Conservation (phyloP, 2,888 invertebrate species). For the Operophtera brumata region DNA sequence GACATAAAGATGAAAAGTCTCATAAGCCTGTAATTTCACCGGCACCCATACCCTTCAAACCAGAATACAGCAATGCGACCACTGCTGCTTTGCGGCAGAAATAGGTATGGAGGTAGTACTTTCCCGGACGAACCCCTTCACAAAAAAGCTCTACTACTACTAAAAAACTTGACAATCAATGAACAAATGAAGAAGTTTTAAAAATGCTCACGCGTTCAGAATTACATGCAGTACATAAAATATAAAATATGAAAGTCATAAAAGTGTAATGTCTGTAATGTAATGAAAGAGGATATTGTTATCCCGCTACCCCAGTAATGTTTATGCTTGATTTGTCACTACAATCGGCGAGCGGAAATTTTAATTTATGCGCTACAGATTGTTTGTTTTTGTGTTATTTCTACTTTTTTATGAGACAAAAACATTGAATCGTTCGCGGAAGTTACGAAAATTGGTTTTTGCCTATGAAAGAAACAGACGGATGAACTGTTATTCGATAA, state of each 20-base stretch:
- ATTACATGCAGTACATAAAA: conserved; percentile 21
- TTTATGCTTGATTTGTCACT: conserved; percentile 73
- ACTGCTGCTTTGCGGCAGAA: no score
- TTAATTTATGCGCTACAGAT: conserved; percentile 76
- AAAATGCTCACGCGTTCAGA: conserved; percentile 18
- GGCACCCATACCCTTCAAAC: no score
- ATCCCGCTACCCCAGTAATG: conserved; percentile 59
- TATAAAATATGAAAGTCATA: conserved; percentile 29
- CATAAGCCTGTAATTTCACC: no score
- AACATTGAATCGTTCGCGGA: conserved; percentile 62
- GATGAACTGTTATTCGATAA: conserved; percentile 40
- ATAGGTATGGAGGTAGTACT: no score
- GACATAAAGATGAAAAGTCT: no score
- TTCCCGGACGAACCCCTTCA: no score
- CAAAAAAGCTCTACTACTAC: no score
- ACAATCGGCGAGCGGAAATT: conserved; percentile 74
- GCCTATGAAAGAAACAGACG: conserved; percentile 43
- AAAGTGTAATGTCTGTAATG: conserved; percentile 26
- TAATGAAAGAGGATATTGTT: conserved; percentile 53
- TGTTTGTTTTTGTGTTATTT: conserved; percentile 74
- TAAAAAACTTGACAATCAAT: no score
- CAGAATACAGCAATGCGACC: no score
- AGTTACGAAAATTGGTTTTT: conserved; percentile 58
- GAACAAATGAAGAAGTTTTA: background rate
- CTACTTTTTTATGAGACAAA: conserved; percentile 62